These are phyloP conservation scores for Phymastichus coffea DNA, from an alignment of 1,140 invertebrate genomes.

Conservation along the genomic window DNA sequence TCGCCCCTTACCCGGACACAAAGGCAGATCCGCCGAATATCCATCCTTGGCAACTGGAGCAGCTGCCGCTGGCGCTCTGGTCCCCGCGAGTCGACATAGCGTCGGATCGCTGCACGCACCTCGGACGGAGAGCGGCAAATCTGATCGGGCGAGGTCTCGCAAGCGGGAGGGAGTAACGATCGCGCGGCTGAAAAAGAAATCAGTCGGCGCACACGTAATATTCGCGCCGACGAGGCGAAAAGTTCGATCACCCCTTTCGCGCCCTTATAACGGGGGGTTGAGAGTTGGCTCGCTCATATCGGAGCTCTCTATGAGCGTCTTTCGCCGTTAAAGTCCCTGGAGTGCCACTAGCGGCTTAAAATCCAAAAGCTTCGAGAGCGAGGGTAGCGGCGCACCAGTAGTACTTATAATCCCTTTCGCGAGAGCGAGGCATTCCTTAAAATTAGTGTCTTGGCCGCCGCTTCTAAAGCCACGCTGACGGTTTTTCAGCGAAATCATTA, in stretches of 20 bases:
- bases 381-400: constrained; percentile 6
- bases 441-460: constrained; percentile 17
- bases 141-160: no score
- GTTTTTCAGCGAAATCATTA: constrained; percentile 28
- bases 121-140: no score
- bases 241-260: constrained; percentile 19
- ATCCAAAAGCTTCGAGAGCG: constrained; percentile 16
- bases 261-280: not conserved
- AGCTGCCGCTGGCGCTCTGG: no score
- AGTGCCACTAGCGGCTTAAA: constrained; percentile 25
- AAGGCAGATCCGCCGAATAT: no score
- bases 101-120: no score
- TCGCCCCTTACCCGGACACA: no score
- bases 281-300: not conserved
- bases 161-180: no score
- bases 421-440: constrained; percentile 12
- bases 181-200: no score
- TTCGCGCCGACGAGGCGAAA: not conserved
- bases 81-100: no score
- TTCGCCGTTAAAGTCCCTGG: constrained; percentile 36
- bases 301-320: not conserved
- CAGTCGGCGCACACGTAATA: no score
- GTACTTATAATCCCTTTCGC: constrained; percentile 20
- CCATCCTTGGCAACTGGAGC: no score
- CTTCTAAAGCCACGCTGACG: constrained; percentile 2